These are phyloP conservation scores for Steromphala cineraria DNA, from an alignment of 2,888 invertebrate species.

Conservation along the genomic window DNA sequence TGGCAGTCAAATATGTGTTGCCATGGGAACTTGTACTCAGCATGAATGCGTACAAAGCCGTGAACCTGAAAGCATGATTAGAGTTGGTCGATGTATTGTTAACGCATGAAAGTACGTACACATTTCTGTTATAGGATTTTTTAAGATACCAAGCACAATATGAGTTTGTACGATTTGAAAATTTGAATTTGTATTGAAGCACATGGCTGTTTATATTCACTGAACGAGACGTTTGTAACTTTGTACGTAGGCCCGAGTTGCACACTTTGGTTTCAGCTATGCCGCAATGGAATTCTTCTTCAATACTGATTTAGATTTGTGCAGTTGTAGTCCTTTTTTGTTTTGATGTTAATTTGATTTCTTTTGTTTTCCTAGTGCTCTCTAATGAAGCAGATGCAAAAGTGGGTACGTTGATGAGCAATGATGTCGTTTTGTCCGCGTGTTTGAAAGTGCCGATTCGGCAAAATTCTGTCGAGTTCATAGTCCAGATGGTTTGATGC, in stretches of 20 bases:
- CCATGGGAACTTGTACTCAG: background rate
- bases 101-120: background rate
- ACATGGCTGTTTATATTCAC: background rate
- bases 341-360: slow-evolving; percentile 44
- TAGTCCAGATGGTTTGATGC: too few relatives aligned
- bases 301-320: slow-evolving; percentile 19
- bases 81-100: background rate
- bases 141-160: background rate
- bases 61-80: background rate
- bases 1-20: too few relatives aligned
- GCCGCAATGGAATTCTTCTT: slow-evolving; percentile 16
- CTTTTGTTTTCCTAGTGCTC: slow-evolving; percentile 70
- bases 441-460: background rate
- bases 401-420: slow-evolving; percentile 63
- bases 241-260: background rate
- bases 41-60: background rate
- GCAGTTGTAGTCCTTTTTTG: slow-evolving; percentile 26
- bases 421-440: slow-evolving; percentile 4
- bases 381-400: slow-evolving; percentile 69
- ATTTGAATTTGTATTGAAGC: background rate
- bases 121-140: background rate
- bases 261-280: slow-evolving; percentile 6
- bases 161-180: background rate
- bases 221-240: background rate
- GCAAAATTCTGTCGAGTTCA: too few relatives aligned